These are phyloP conservation scores for Acromyrmex heyeri DNA, from an alignment of 1,140 invertebrate genomes.

Conservation along the genomic window DNA sequence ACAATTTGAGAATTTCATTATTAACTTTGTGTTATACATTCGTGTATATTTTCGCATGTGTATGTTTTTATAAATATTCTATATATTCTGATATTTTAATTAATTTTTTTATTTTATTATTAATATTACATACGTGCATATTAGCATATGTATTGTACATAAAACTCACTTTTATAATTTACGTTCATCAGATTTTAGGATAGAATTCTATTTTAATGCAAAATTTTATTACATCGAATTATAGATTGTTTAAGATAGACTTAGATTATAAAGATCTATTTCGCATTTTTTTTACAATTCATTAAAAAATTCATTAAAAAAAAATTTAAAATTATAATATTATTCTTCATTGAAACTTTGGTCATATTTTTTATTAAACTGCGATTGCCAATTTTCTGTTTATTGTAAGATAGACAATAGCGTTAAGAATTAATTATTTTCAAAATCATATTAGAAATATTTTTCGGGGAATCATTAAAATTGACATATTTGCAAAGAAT, in stretches of 20 bases:
- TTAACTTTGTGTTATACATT: too few relatives aligned
- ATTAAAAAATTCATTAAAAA: background rate
- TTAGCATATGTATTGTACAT: background rate
- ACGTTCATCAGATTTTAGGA: background rate
- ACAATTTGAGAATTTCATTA: background rate
- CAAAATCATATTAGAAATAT: background rate
- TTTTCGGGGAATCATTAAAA: constrained; percentile 9
- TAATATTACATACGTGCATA: background rate
- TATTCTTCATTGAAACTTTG: background rate
- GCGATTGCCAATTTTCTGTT: background rate
- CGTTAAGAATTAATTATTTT: constrained; percentile 6
- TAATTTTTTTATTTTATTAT: background rate
- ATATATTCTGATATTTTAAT: background rate
- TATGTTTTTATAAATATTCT: background rate
- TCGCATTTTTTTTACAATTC: background rate
- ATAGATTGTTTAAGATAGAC: background rate
- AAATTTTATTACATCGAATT: background rate
- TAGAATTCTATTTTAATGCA: background rate
- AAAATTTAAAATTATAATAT: background rate
- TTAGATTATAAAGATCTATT: background rate
- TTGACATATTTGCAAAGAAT: background rate
- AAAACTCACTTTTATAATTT: background rate
- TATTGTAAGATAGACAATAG: background rate
- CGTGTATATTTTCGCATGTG: background rate
- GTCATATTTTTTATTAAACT: background rate